Base-by-base conservation (phyloP, 2,797 vertebrate genomes). In the Acridotheres tristis region DNA sequence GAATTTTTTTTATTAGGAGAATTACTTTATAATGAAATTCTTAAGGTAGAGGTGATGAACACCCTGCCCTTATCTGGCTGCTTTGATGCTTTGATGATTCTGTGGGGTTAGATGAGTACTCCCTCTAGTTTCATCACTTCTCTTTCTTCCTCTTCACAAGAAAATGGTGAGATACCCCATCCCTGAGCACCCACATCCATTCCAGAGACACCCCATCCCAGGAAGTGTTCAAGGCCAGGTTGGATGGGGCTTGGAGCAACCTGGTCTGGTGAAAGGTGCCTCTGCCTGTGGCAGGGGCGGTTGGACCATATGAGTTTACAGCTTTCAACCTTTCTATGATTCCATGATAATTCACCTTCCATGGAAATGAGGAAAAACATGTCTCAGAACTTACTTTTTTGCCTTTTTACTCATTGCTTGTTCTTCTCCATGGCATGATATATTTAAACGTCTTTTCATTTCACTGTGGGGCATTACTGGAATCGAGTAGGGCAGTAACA, bases 1-100 rank as follows among this genome's bases (percentile, higher is more conserved):
- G 67, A 66, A 12, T 38, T 36, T 55, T 74, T 73, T 82, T 84
- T 45, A 45, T 50, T 42, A 8, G n/a, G 84, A 76, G 15, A 11
- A 10, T 92, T 57, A 40, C 76, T 89, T 93, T 88, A 43, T 77
- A 86, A 88, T 72, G 42, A 81, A 91, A 79, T 84, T 76, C 51
- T 21, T 89, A 25, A 65, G 55, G 10, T 2, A 26, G 75, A 80
- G 34, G 30, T 47, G 68, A 84, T 59, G 63, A 94, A 43, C 47
- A 26, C 20, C 38, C n/a, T 67, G 38, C 50, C 65, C 38, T 85
- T 89, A 34, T 26, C 79, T 77, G 75, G 5, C 65, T 1, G 0
- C 71, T 91, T 74, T 67, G 45, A 27, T 54, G 48, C 48, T 80
- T 18, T 42, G 42, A 16, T 72, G 68, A 25, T 23, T 61, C 36